Conservation (phyloP, 2,797 vertebrate species). For the Protosalanx chinensis region DNA sequence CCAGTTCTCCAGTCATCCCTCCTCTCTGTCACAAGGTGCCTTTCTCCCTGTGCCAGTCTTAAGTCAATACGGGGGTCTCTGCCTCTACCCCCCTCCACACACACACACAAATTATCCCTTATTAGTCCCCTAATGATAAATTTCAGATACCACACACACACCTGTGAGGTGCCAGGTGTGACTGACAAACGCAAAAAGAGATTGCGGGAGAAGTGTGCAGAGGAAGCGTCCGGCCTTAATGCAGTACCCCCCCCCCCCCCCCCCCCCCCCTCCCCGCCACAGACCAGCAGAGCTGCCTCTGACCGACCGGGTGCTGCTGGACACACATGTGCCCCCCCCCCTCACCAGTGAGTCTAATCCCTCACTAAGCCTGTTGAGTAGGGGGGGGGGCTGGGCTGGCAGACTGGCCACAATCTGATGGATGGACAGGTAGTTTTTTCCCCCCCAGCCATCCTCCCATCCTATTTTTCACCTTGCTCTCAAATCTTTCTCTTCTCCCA, state of each 20-base stretch:
- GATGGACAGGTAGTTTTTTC: background rate
- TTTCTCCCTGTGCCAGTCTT: constrained; percentile 25
- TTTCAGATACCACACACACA: background rate
- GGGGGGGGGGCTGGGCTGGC: background rate
- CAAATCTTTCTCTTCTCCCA: background rate
- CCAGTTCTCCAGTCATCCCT: background rate
- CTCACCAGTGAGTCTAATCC: background rate
- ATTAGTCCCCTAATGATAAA: too few species aligned
- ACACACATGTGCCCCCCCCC: too few species aligned
- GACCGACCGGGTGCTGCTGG: too few species aligned
- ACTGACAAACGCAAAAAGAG: constrained; percentile 10
- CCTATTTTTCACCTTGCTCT: background rate
- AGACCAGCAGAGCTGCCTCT: too few species aligned
- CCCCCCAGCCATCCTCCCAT: background rate
- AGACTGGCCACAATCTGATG: background rate
- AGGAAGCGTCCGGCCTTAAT: background rate
- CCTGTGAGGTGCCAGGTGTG: background rate
- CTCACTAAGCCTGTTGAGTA: background rate
- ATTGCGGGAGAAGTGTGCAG: constrained; percentile 24
- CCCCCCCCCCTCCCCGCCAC: too few species aligned
- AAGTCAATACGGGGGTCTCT: background rate
- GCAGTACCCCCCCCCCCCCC: too few species aligned
- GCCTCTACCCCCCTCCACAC: background rate
- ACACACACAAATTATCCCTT: background rate
- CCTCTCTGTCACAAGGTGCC: constrained; percentile 13